These are phyloP conservation scores for Trematomus bernacchii DNA, from an alignment of 2,797 vertebrate species.

Conservation along the genomic window DNA sequence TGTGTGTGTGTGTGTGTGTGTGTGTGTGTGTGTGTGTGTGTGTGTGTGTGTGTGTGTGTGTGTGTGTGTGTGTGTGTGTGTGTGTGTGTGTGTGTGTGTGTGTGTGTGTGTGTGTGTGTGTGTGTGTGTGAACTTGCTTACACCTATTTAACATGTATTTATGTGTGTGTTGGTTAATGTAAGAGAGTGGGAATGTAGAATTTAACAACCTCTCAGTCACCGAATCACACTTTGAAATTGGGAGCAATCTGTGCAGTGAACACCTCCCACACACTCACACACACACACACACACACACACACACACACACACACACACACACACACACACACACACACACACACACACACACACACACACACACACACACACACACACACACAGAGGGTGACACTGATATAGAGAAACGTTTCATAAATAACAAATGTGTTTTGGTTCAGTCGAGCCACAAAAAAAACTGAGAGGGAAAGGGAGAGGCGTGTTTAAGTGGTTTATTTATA, in stretches of 20 bases:
- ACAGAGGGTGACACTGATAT: slow-evolving; percentile 24
- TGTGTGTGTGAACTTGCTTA: neutral
- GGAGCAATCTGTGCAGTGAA: slow-evolving; percentile 71
- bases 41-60: slow-evolving; percentile 20
- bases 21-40: neutral
- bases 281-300: slow-evolving; percentile 44
- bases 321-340: slow-evolving; percentile 42
- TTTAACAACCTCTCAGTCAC: slow-evolving; percentile 56
- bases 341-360: slow-evolving; percentile 41
- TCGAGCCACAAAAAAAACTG: slow-evolving; percentile 1
- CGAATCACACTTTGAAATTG: slow-evolving; percentile 63
- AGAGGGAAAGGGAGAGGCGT: slow-evolving; percentile 3
- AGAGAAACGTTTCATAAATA: slow-evolving; percentile 54
- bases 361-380: slow-evolving; percentile 41
- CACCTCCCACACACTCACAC: slow-evolving; percentile 57
- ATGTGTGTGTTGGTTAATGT: slow-evolving; percentile 26
- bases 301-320: slow-evolving; percentile 31
- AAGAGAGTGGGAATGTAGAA: slow-evolving; percentile 46
- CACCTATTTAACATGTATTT: slow-evolving; percentile 7
- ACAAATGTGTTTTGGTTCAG: slow-evolving; percentile 43
- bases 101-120: slow-evolving; percentile 11
- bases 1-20: neutral
- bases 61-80: slow-evolving; percentile 14
- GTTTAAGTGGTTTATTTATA: slow-evolving; percentile 46
- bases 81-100: slow-evolving; percentile 3